Evolutionary conservation across 2,113 vertebrate genomes (phyloP).

Genomic region (Ameiurus melas): DNA sequence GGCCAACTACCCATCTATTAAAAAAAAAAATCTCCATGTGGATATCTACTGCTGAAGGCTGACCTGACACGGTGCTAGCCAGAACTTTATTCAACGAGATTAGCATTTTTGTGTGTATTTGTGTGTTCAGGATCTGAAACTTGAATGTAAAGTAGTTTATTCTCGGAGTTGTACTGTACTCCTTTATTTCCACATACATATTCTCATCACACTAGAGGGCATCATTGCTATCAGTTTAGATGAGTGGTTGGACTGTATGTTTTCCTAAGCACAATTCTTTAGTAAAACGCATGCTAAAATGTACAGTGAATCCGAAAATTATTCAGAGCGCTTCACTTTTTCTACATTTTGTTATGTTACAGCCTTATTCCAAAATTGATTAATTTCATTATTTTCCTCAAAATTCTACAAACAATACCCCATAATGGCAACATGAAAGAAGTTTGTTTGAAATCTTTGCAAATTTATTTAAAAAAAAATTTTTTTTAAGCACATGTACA

Average conservation of each 20-base stretch:
- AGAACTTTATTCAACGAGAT: neutral
- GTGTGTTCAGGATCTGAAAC: neutral
- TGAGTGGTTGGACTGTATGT: no score
- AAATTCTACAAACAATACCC: no score
- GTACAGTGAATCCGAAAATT: no score
- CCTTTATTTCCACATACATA: neutral
- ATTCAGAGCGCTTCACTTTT: no score
- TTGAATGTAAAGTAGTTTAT: neutral
- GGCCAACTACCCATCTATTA: neutral
- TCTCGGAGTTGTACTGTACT: neutral
- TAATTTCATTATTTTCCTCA: no score
- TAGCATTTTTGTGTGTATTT: neutral
- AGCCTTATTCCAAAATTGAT: no score
- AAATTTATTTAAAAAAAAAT: no score
- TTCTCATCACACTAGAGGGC: slow-evolving; percentile 18
- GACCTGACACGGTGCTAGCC: neutral
- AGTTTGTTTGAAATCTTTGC: no score
- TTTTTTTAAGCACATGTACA: no score
- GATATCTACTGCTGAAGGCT: neutral
- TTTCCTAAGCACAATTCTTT: neutral
- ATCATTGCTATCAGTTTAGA: neutral
- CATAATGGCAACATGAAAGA: no score
- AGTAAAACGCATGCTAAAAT: neutral
- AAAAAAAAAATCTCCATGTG: neutral
- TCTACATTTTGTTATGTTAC: no score